Evolutionary conservation across 2,797 vertebrate species (phyloP).

Genomic region (Poecilia gillii): DNA sequence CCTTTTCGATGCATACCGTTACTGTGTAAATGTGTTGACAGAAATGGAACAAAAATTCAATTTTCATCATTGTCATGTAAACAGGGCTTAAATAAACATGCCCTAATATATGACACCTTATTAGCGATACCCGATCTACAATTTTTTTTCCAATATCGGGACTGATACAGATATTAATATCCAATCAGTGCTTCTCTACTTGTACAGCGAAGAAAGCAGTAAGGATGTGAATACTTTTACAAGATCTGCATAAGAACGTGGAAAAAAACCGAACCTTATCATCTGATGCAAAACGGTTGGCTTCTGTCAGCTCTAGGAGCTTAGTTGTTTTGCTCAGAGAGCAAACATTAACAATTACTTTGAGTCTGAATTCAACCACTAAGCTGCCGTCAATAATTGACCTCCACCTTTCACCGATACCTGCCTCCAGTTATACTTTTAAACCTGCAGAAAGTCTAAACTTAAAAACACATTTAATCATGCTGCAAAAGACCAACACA

Average conservation of each 20-base stretch:
- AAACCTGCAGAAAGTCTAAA: conserved; percentile 49
- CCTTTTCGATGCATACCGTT: no score
- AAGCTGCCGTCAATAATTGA: conserved; percentile 32
- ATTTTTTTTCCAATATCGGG: no score
- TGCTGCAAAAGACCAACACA: background rate
- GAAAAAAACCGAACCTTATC: conserved; percentile 64
- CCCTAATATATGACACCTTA: no score
- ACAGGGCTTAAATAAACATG: no score
- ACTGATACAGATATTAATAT: no score
- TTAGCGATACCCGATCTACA: no score
- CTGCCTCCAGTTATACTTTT: conserved; percentile 50
- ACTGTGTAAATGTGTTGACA: no score
- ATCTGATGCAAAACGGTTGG: conserved; percentile 49
- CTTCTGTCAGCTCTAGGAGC: conserved; percentile 35
- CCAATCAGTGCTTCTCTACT: background rate
- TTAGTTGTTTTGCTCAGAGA: conserved; percentile 32
- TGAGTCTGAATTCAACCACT: conserved; percentile 36
- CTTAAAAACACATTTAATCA: conserved; percentile 31
- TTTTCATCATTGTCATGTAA: no score
- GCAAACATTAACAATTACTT: conserved; percentile 43
- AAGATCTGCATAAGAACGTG: background rate
- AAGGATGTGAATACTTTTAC: background rate
- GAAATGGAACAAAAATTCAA: no score
- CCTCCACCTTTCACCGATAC: conserved; percentile 13
- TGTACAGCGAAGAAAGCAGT: background rate